Evolutionary conservation across 2,888 invertebrate species (phyloP), one percentile per base, ranked within the genome.

Genomic region (Agrotis exclamationis): DNA sequence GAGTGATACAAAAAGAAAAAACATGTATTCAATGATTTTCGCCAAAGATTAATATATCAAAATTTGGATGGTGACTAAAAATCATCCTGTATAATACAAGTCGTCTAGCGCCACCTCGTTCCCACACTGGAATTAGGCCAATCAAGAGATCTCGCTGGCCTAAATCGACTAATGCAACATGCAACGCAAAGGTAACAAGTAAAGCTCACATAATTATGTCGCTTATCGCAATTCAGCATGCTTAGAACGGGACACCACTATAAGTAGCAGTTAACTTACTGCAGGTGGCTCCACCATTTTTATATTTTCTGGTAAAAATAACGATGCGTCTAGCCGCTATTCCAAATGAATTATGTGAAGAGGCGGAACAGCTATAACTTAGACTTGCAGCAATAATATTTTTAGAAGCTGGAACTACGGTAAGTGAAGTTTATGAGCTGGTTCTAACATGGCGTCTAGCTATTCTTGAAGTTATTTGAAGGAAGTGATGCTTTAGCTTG

Each of bases 271-370:
- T 20, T 28, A 45, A 68, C 53, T 33, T 63, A 44, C 50, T 53
- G 63, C 68, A 60, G 64, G 80, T 51, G 24, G 11, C 9, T 60
- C 13, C n/a, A 56, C 33, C 33, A 33, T 67, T 71, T 71, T 80
- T 67, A 81, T 67, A 50, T 13, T 62, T 28, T 67, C 22, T 45
- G 14, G 53, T 62, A 47, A 51, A 11, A 16, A 22, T 54, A 6
- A 66, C 59, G 47, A 47, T 57, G 66, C 24, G 57, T 81, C 66
- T 76, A 81, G 82, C 82, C 72, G 50, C 63, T 54, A 39, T 81
- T 64, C 60, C 24, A 33, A 22, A 51, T 67, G 63, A 81, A 51
- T 72, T 77, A 79, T 58, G 62, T 58, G 50, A 58, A 67, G 53
- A 58, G 57, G 57, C 44, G 82, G 67, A 54, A 39, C 11, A 33